phyloP scores from a whole-genome alignment of 2,888 invertebrate species.

The Drosophila maculinotata region DNA sequence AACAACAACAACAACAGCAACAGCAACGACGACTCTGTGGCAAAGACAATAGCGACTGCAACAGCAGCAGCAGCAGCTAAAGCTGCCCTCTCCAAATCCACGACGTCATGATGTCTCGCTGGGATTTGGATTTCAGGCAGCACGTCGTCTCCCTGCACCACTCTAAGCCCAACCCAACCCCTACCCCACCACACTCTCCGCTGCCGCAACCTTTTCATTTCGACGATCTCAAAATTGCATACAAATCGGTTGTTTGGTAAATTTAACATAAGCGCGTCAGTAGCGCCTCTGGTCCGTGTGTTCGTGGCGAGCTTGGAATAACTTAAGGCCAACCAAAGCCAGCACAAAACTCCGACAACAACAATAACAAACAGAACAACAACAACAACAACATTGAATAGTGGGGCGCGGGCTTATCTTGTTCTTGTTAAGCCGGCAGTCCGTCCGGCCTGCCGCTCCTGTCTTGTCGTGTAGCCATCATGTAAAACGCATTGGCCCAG shows the following conservation, averaged over 20 bases:
- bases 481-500: slow-evolving; percentile 68
- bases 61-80: slow-evolving; percentile 15
- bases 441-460: slow-evolving; percentile 59
- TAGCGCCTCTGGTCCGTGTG: slow-evolving; percentile 74
- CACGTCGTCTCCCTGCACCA: neutral
- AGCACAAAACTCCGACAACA: slow-evolving; percentile 24
- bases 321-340: slow-evolving; percentile 59
- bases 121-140: slow-evolving; percentile 74
- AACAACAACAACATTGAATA: slow-evolving; percentile 24
- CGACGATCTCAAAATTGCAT: slow-evolving; percentile 73
- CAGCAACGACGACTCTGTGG: slow-evolving; percentile 3
- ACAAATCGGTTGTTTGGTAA: slow-evolving; percentile 83
- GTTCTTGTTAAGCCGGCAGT: slow-evolving; percentile 65
- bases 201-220: slow-evolving; percentile 6
- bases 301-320: slow-evolving; percentile 72
- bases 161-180: neutral
- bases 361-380: slow-evolving; percentile 23
- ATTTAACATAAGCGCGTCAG: slow-evolving; percentile 79
- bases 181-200: too few relatives aligned
- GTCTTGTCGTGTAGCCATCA: slow-evolving; percentile 77
- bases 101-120: slow-evolving; percentile 84
- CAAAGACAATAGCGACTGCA: slow-evolving; percentile 56
- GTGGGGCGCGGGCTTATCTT: slow-evolving; percentile 59
- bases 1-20: slow-evolving; percentile 47
- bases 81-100: slow-evolving; percentile 48